Evolutionary conservation across 2,888 invertebrate species (phyloP).

Genomic region (Altica lythri): DNA sequence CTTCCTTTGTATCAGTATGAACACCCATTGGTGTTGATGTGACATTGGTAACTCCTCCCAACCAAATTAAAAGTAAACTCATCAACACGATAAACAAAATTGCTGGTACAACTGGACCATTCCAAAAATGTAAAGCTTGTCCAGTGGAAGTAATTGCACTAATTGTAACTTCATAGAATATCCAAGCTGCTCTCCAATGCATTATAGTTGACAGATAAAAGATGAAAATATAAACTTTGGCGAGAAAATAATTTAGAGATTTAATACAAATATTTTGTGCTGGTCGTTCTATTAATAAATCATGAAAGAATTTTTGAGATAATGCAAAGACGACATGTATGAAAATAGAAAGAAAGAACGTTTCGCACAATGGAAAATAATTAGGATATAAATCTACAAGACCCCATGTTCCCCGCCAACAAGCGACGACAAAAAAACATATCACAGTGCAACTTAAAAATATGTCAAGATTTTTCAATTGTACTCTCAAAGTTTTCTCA

Average conservation of each 20-base stretch:
- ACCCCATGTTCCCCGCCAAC: slow-evolving; percentile 64
- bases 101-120: not conserved
- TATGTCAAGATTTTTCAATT: slow-evolving; percentile 52
- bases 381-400: slow-evolving; percentile 58
- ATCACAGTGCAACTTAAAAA: slow-evolving; percentile 57
- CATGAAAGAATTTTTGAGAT: slow-evolving; percentile 57
- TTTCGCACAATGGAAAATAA: slow-evolving; percentile 61
- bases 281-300: slow-evolving; percentile 43
- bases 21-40: slow-evolving; percentile 65
- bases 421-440: slow-evolving; percentile 60
- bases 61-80: slow-evolving; percentile 6
- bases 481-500: slow-evolving; percentile 32
- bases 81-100: not conserved
- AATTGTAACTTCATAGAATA: slow-evolving; percentile 30
- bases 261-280: slow-evolving; percentile 28
- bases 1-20: slow-evolving; percentile 62
- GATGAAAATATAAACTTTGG: slow-evolving; percentile 57
- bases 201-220: slow-evolving; percentile 54
- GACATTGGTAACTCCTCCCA: slow-evolving; percentile 62
- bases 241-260: slow-evolving; percentile 37
- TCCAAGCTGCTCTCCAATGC: slow-evolving; percentile 58
- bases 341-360: slow-evolving; percentile 58
- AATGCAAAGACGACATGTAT: slow-evolving; percentile 64
- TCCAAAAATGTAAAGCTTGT: not conserved
- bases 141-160: not conserved